Conservation (phyloP, 2,888 invertebrate genomes). For the Calameuta pallipes region DNA sequence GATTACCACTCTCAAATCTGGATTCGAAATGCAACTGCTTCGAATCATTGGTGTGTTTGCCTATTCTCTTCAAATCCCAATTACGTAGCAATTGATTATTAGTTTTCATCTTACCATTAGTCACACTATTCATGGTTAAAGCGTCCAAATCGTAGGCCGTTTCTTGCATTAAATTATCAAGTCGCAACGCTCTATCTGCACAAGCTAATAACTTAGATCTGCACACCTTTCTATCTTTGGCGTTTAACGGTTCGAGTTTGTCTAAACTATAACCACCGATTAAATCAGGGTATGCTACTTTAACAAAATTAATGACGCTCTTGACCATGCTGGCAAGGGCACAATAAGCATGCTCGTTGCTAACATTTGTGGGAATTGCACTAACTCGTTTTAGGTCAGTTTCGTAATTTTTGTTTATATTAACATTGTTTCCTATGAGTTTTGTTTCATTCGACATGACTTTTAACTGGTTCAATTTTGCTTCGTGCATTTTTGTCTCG, state of each 20-base stretch:
- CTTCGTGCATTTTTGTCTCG: constrained; percentile 21
- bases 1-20: constrained; percentile 88
- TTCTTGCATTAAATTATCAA: constrained; percentile 71
- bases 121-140: constrained; percentile 48
- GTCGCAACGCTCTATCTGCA: constrained; percentile 76
- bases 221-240: constrained; percentile 69
- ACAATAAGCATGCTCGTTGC: constrained; percentile 66
- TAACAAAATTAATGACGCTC: constrained; percentile 77
- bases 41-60: constrained; percentile 46
- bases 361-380: constrained; percentile 26
- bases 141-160: constrained; percentile 80
- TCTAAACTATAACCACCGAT: constrained; percentile 70
- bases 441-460: constrained; percentile 19
- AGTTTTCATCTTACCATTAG: constrained; percentile 12
- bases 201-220: constrained; percentile 74
- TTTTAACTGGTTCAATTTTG: constrained; percentile 24
- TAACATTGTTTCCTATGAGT: neutral
- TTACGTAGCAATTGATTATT: constrained; percentile 41
- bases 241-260: constrained; percentile 73
- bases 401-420: constrained; percentile 5
- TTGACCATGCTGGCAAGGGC: constrained; percentile 71
- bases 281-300: constrained; percentile 82
- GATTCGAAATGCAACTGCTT: constrained; percentile 80
- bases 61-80: constrained; percentile 49
- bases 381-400: constrained; percentile 30